Base-by-base conservation (phyloP, 1,140 invertebrate species). In the Uloborus diversus region DNA sequence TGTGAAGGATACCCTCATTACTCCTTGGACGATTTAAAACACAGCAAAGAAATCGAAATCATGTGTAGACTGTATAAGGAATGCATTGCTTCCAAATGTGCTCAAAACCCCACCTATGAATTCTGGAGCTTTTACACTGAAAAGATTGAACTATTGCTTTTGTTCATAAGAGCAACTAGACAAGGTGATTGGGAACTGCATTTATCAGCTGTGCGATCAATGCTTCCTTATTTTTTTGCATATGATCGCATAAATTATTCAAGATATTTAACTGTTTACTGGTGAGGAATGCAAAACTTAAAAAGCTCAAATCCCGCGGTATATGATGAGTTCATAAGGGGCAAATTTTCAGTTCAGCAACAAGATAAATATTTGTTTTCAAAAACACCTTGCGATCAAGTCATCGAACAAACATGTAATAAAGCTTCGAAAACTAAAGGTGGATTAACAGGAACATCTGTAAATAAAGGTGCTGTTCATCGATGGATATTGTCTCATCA, bases 1-100 rank as follows among this genome's bases (percentile, higher is more conserved):
- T 82, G 66, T 49, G 80, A 82, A 82, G 78, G 47, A 56, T 80
- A 82, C 7, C 61, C 82, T 3, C 27, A 56, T 33, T 80, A 84
- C 70, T 27, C 82, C 7, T 23, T 65, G 9, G 73, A 83, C 75
- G 78, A 83, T 62, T 78, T 80, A 17, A 81, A 62, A 3, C 25
- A 83, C 11, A 59, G 80, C 4, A 81, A 75, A 33, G n/a, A n/a
- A n/a, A n/a, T n/a, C n/a, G n/a, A n/a, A n/a, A n/a, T n/a, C n/a
- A n/a, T n/a, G n/a, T n/a, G 71, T 73, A 37, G 83, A 80, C 0
- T 82, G 80, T 28, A 65, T 82, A 9, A 59, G n/a, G 51, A 53
- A 53, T 53, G 25, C n/a, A n/a, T 53, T 7, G n/a, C 9, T 14
- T 9, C 25, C 7, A 53, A n/a, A 53, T 14, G n/a, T 53, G 9